Base-by-base conservation (phyloP, 1,140 invertebrate genomes). In the Gryon sp. region DNA sequence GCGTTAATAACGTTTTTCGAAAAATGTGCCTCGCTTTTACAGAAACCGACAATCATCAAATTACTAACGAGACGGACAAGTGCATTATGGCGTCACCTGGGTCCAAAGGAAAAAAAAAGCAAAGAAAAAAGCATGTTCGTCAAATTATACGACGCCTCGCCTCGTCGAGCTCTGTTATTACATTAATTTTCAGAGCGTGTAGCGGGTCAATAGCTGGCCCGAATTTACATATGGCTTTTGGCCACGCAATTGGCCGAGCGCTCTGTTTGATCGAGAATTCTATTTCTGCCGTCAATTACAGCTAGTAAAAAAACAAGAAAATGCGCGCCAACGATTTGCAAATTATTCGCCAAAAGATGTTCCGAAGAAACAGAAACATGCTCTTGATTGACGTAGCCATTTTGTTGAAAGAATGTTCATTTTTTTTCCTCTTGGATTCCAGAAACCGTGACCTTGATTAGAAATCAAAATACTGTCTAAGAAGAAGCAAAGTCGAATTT, bases 21-120 rank as follows among this genome's bases (percentile, higher is more conserved):
- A 68, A 78, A 69, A 52, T 59, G 12, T 38, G 57, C 55, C 68
- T 63, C 59, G 57, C 59, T 41, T 57, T 72, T 53, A 19, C 48
- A 45, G 19, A 62, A 73, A 57, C 59, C 52, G 50, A 65, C 69
- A 73, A 73, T 73, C 52, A 73, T 63, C 69, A 34, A 73, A 73
- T 57, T 73, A 63, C 59, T 57, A 65, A 73, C 69, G 36, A 65
- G 69, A 73, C 69, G 59, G 32, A 48, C 48, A 72, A 65, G 59
- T 63, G 60, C 60, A 74, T 66, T 66, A 66, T 59, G 70, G 60
- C 70, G 59, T 74, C 70, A 74, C 60, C 70, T 74, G 70, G 59
- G 43, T 52, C 30, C 48, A 26, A 26, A 20, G 26, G 11, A 43
- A 41, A 53, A 63, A 63, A 57, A 41, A 26, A 15, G 5, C 36